Evolutionary conservation across 2,113 vertebrate genomes (phyloP).

Genomic region (Rhinogobius similis): DNA sequence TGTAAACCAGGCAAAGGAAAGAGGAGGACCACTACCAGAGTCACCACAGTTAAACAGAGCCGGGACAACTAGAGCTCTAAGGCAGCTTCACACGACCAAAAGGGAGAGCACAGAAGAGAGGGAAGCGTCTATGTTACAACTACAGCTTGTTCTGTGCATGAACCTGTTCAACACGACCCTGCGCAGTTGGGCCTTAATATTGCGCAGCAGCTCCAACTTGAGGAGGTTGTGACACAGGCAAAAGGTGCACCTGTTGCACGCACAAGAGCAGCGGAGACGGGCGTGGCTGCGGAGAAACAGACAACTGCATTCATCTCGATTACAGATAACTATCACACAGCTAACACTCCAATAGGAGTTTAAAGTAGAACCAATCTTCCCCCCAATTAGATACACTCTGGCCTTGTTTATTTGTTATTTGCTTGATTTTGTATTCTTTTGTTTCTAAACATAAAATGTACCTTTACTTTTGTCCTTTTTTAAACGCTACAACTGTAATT

Average conservation of each 20-base stretch:
- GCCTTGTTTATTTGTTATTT: too few species aligned
- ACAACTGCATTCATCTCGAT: constrained; percentile 78
- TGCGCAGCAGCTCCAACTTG: constrained; percentile 97
- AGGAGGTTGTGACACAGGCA: constrained; percentile 99
- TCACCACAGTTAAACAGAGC: constrained; percentile 51
- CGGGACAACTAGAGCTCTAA: constrained; percentile 8
- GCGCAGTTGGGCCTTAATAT: constrained; percentile 96
- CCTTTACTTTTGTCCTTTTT: too few species aligned
- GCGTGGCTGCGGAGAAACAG: constrained; percentile 94
- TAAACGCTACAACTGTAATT: too few species aligned
- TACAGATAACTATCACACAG: constrained; percentile 77
- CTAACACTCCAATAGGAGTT: constrained; percentile 52
- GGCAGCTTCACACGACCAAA: constrained; percentile 12
- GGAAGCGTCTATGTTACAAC: constrained; percentile 66
- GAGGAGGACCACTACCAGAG: constrained; percentile 26
- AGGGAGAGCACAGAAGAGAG: constrained; percentile 28
- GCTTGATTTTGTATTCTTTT: background rate
- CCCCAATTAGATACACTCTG: background rate
- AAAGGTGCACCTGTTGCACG: constrained; percentile 98
- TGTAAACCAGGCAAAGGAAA: constrained; percentile 56
- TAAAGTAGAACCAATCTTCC: background rate
- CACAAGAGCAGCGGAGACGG: constrained; percentile 96
- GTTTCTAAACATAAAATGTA: background rate
- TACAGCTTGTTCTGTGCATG: constrained; percentile 74
- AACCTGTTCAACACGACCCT: constrained; percentile 97